These are phyloP conservation scores for Xiphophorus hellerii DNA, from an alignment of 2,113 vertebrate genomes.

Conservation along the genomic window DNA sequence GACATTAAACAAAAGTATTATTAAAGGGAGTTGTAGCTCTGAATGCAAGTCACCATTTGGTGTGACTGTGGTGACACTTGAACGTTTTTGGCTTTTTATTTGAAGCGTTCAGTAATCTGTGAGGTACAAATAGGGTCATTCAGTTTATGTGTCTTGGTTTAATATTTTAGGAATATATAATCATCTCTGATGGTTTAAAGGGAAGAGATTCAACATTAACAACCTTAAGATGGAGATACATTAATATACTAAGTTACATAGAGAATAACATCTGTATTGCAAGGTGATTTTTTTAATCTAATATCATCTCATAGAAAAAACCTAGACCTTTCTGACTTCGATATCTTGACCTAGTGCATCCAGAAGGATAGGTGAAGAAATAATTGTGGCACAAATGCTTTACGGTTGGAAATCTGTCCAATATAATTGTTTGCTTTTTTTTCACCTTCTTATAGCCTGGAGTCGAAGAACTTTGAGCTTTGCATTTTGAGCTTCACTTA, in stretches of 20 bases:
- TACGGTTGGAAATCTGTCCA: neutral
- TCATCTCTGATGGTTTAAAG: too few species aligned
- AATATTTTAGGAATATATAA: too few species aligned
- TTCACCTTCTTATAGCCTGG: neutral
- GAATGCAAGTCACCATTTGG: neutral
- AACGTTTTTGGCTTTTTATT: too few species aligned
- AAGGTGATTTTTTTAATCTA: neutral
- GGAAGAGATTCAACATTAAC: too few species aligned
- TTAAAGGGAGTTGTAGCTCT: too few species aligned
- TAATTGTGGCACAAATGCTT: neutral
- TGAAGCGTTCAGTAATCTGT: neutral
- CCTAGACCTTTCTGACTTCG: too few species aligned
- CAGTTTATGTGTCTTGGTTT: too few species aligned
- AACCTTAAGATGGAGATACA: too few species aligned
- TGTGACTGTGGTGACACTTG: neutral
- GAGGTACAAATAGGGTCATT: neutral
- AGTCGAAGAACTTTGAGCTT: too few species aligned
- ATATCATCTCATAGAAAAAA: neutral
- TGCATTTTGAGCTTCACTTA: neutral
- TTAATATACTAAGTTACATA: neutral
- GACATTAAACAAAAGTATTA: too few species aligned
- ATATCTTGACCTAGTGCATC: neutral
- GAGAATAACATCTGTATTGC: neutral
- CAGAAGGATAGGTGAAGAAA: neutral
- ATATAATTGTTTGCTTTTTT: neutral